Percentiles rank a stretch among this genome's conserved stretches.
Conservation (phyloP, 2,888 invertebrate genomes). For the Pandemis cinnamomeana region DNA sequence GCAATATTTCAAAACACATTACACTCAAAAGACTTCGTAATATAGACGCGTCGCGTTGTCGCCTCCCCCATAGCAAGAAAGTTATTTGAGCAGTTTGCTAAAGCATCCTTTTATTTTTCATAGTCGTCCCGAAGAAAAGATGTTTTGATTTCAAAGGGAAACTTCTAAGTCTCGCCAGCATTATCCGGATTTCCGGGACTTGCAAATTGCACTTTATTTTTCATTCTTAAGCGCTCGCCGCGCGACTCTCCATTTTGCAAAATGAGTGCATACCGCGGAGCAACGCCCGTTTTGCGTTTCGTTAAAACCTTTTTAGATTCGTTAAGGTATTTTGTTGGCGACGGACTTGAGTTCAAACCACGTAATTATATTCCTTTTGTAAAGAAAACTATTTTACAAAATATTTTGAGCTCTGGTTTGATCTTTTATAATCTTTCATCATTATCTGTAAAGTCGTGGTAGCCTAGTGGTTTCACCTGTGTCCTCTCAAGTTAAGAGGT, state of each 20-base stretch:
- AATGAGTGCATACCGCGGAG: conserved; percentile 22
- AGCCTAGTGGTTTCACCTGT: too few species aligned
- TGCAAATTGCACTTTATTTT: conserved; percentile 42
- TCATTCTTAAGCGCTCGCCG: conserved; percentile 32
- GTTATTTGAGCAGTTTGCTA: conserved; percentile 31
- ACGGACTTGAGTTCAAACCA: background rate
- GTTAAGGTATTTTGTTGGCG: conserved; percentile 1
- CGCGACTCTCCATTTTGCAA: conserved; percentile 27
- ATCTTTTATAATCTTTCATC: background rate
- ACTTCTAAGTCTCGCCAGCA: conserved; percentile 34
- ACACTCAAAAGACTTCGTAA: background rate
- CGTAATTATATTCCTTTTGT: background rate
- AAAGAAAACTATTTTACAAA: background rate
- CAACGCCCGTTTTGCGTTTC: conserved; percentile 21
- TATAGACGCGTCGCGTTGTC: background rate
- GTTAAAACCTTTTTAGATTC: conserved; percentile 18
- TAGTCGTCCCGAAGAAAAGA: conserved; percentile 34
- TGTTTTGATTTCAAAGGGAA: conserved; percentile 41
- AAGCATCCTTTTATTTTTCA: conserved; percentile 26
- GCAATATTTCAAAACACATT: background rate
- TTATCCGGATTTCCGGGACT: conserved; percentile 40
- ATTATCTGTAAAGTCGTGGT: too few species aligned
- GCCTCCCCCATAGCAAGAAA: conserved; percentile 19
- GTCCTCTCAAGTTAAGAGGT: too few species aligned
- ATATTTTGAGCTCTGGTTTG: background rate